phyloP scores from a whole-genome alignment of 2,888 invertebrate genomes.

The Limnephilus lunatus region DNA sequence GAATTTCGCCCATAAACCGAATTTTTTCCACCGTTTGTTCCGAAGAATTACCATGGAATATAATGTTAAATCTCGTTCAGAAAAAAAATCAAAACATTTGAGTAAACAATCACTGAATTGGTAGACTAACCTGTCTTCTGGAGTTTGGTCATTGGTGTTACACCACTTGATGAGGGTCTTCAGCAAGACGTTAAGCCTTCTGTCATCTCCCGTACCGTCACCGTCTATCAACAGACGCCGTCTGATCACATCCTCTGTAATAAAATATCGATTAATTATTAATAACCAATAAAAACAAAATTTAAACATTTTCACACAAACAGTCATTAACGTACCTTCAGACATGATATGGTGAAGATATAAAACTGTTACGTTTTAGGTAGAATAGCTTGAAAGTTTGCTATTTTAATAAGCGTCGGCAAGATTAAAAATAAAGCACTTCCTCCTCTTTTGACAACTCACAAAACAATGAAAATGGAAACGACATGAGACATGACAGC shows the following conservation, averaged over 20 bases:
- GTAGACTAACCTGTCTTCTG: conserved; percentile 80
- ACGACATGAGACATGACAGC: neutral
- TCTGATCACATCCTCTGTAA: conserved; percentile 94
- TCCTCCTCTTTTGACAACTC: neutral
- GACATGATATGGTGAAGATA: conserved; percentile 41
- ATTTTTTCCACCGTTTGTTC: too few relatives aligned
- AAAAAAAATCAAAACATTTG: neutral
- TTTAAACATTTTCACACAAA: neutral
- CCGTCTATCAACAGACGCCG: conserved; percentile 95
- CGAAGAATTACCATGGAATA: too few relatives aligned
- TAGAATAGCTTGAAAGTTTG: neutral
- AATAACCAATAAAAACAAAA: neutral
- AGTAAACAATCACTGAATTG: neutral
- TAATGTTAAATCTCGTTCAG: neutral
- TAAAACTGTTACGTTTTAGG: neutral
- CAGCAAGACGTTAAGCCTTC: conserved; percentile 89
- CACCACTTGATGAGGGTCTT: conserved; percentile 91
- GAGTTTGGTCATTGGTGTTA: conserved; percentile 81
- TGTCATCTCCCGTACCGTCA: conserved; percentile 97
- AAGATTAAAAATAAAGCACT: neutral
- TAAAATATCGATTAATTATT: conserved; percentile 52
- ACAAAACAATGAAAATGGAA: neutral
- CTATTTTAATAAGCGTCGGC: neutral
- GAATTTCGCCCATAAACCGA: too few relatives aligned
- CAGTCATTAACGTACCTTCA: conserved; percentile 34